These are phyloP conservation scores for Busseola fusca DNA, from an alignment of 2,888 invertebrate genomes.

Conservation along the genomic window DNA sequence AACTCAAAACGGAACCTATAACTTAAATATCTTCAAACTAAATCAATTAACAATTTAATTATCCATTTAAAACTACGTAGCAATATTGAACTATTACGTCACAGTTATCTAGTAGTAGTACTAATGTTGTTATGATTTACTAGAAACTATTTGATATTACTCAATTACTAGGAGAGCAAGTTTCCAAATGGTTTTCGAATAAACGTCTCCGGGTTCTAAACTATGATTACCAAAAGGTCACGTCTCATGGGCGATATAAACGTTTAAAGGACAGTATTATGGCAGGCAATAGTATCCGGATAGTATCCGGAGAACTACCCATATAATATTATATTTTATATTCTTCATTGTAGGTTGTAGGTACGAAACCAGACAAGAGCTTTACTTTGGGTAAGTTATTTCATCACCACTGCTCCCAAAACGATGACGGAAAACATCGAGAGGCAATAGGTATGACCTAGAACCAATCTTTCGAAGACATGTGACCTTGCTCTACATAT, in stretches of 20 bases:
- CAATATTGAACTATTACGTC: slow-evolving; percentile 7
- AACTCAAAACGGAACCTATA: background rate
- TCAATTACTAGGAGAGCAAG: slow-evolving; percentile 29
- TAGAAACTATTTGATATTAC: slow-evolving; percentile 14
- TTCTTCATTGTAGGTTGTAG: too few species aligned
- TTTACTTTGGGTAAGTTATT: too few species aligned
- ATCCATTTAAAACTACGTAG: slow-evolving; percentile 19
- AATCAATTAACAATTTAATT: slow-evolving; percentile 23
- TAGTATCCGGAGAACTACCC: too few species aligned
- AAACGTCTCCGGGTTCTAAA: slow-evolving; percentile 35
- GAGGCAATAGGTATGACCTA: too few species aligned
- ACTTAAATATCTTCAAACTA: background rate
- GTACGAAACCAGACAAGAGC: too few species aligned
- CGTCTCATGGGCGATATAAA: slow-evolving; percentile 42
- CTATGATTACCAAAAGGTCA: slow-evolving; percentile 48
- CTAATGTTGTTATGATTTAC: slow-evolving; percentile 42
- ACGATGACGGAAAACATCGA: too few species aligned
- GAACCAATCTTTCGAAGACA: too few species aligned
- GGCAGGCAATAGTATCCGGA: slow-evolving; percentile 3
- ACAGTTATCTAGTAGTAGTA: slow-evolving; percentile 13
- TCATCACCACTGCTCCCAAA: too few species aligned
- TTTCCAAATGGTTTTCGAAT: slow-evolving; percentile 32
- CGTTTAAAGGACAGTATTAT: slow-evolving; percentile 1
- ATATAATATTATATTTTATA: background rate
- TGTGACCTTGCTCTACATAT: too few species aligned